Conservation (phyloP, 2,888 invertebrate genomes). For the Gasteruption jaculator region DNA sequence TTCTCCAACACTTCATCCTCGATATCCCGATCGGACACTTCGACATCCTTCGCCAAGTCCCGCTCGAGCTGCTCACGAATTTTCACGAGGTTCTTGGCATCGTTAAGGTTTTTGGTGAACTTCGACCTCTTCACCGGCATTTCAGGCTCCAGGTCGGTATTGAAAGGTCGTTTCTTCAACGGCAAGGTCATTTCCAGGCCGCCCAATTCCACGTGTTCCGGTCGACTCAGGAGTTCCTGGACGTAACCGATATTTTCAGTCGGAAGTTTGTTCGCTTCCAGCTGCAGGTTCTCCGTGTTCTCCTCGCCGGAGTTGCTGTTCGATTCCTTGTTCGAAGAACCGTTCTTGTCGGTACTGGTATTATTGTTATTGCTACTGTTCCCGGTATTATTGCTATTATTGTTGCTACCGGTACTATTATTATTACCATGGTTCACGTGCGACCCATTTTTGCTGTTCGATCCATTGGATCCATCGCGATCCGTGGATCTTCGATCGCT, state of each 20-base stretch:
- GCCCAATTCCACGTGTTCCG: too few relatives aligned
- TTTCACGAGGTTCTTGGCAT: conserved; percentile 64
- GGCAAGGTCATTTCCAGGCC: conserved; percentile 34
- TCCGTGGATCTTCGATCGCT: conserved; percentile 71
- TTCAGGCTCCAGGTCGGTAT: conserved; percentile 26
- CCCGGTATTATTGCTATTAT: too few relatives aligned
- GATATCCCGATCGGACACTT: background rate
- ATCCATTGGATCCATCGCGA: conserved; percentile 74
- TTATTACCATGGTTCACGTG: too few relatives aligned
- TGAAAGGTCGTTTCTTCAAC: conserved; percentile 41
- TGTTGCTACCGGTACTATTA: too few relatives aligned
- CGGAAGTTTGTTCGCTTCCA: conserved; percentile 5
- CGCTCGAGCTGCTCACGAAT: conserved; percentile 63
- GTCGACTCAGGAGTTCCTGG: too few relatives aligned
- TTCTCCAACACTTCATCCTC: conserved; percentile 8
- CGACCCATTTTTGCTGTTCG: conserved; percentile 51
- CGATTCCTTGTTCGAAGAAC: too few relatives aligned
- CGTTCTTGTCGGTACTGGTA: too few relatives aligned
- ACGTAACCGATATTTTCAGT: conserved; percentile 24
- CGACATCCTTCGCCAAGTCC: conserved; percentile 18
- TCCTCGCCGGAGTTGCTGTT: too few relatives aligned
- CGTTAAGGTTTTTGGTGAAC: conserved; percentile 65
- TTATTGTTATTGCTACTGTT: too few relatives aligned
- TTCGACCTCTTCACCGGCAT: conserved; percentile 62
- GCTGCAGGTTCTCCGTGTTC: background rate